Base-by-base conservation (phyloP, 2,113 vertebrate genomes). In the Bostrychus sinensis region DNA sequence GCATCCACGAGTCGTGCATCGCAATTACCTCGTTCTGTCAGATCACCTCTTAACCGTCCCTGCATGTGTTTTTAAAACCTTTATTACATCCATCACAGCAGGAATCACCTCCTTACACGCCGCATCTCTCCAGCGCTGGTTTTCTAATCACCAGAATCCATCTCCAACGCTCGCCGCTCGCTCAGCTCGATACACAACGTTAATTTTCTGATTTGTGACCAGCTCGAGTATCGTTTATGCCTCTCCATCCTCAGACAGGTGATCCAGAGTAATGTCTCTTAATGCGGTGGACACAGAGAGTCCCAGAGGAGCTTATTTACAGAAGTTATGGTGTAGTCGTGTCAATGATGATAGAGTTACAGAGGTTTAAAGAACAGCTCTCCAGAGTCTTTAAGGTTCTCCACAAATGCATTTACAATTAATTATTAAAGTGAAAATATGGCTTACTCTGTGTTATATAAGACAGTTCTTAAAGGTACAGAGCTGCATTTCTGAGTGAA, bases 231-330 rank as follows among this genome's bases (percentile, higher is more conserved):
- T n/a, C n/a, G n/a, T n/a, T n/a, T n/a, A n/a, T n/a, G n/a, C n/a
- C n/a, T n/a, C n/a, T n/a, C n/a, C n/a, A 26, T 7, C 62, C 37
- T 17, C 54, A 72, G 78, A 74, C 82, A 88, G 79, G 84, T 82
- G 77, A 86, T 84, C 78, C 80, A 66, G 64, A 77, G 76, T 86
- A 82, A 85, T 82, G 77, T 85, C 85, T 83, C 84, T 77, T 83
- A 87, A 88, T 82, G 78, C 45, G 65, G 74, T 59, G 56, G 81
- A 84, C 78, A 61, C 16, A 41, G 59, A 72, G 78, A 86, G 81
- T 85, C 89, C 87, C 81, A 66, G 69, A 66, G 81, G 86, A 86
- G 72, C 72, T 72, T 68, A 81, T 81, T 88, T 84, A 84, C 77
- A 80, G 66, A n/a, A n/a, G n/a, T n/a, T n/a, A n/a, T n/a, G n/a